A percentile compares a stretch with the other conserved stretches of the same genome.
Conservation (phyloP, 92 coral and sea anemone genomes). For the Porites evermanni region DNA sequence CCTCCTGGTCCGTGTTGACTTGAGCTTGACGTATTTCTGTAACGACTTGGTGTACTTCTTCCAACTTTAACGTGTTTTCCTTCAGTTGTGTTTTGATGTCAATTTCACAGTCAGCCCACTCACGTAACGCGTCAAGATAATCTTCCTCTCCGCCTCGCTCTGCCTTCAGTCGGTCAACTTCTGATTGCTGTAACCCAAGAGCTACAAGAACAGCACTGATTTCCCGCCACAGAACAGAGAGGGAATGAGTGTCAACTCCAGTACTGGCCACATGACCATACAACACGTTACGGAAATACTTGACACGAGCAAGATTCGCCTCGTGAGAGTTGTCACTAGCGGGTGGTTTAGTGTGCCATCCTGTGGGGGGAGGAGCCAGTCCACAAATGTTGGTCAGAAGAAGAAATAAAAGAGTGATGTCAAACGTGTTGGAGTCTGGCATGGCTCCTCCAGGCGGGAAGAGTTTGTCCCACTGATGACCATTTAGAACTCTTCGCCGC, state of each 20-base stretch:
- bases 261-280: not conserved
- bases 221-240: constrained; percentile 1
- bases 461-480: constrained; percentile 19
- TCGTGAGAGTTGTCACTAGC: constrained; percentile 2
- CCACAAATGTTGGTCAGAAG: constrained; percentile 34
- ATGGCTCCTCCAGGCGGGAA: constrained; percentile 22
- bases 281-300: not conserved
- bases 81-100: not conserved
- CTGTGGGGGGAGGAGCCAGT: not conserved
- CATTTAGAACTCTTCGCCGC: not conserved
- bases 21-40: not conserved
- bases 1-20: not conserved
- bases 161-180: not conserved
- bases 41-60: not conserved
- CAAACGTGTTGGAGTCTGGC: constrained; percentile 36
- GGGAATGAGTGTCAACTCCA: not conserved
- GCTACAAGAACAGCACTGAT: constrained; percentile 1
- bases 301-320: constrained; percentile 25
- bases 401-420: constrained; percentile 15
- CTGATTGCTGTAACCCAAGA: constrained; percentile 4
- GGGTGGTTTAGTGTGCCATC: constrained; percentile 9
- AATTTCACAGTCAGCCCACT: constrained; percentile 23
- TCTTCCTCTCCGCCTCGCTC: not conserved
- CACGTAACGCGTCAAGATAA: not conserved
- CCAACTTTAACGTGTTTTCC: not conserved